Evolutionary conservation across 2,113 vertebrate genomes (phyloP).

Genomic region (Serilophus lunatus): DNA sequence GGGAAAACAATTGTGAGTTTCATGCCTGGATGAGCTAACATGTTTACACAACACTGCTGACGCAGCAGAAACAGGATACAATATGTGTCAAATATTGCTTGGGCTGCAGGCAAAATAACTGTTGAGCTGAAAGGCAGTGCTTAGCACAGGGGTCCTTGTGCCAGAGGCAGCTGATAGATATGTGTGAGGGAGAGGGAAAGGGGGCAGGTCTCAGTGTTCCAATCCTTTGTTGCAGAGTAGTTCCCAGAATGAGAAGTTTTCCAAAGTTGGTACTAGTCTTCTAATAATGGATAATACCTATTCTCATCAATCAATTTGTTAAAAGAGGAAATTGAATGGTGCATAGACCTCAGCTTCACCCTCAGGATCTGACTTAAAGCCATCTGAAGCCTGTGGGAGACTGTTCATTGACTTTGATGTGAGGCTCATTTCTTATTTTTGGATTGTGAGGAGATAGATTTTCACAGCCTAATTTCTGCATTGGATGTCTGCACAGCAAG

Average conservation of each 20-base stretch:
- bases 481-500: neutral
- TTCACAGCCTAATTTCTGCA: neutral
- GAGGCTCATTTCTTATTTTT: neutral
- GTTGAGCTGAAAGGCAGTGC: conserved; percentile 9
- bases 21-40: neutral
- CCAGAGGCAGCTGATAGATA: neutral
- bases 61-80: neutral
- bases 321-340: neutral
- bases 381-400: neutral
- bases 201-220: neutral
- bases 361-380: neutral
- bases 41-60: conserved; percentile 36
- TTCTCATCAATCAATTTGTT: neutral
- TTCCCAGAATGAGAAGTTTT: neutral
- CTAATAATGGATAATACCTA: neutral
- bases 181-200: neutral
- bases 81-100: conserved; percentile 38
- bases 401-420: neutral
- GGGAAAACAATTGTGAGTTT: neutral
- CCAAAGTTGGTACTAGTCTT: neutral
- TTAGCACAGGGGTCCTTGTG: neutral
- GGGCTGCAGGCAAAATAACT: conserved; percentile 27
- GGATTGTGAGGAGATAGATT: neutral
- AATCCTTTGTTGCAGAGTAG: neutral
- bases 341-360: neutral